phyloP scores from a whole-genome alignment of 2,888 invertebrate species.

The Andrena camellia region DNA sequence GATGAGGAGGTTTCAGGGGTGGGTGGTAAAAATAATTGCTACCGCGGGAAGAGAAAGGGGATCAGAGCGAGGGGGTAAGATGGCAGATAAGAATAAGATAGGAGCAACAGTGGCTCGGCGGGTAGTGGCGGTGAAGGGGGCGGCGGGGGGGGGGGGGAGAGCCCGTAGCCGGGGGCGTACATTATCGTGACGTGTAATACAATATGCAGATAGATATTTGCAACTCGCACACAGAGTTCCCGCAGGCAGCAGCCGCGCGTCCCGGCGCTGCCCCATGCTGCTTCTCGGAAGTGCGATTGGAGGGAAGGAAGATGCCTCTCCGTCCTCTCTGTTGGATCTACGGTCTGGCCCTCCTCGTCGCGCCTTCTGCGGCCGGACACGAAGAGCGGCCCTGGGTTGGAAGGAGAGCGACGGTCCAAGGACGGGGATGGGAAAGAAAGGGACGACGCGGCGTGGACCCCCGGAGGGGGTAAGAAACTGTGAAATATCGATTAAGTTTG shows the following conservation, averaged over 20 bases:
- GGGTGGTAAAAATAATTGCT: slow-evolving; percentile 2
- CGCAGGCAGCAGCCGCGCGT: slow-evolving; percentile 64
- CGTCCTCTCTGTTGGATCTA: slow-evolving; percentile 52
- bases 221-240: slow-evolving; percentile 75
- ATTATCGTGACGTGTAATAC: slow-evolving; percentile 82
- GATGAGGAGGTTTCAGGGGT: background rate
- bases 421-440: slow-evolving; percentile 43
- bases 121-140: background rate
- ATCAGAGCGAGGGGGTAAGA: background rate
- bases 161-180: slow-evolving; percentile 66
- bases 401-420: slow-evolving; percentile 56
- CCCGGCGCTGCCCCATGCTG: slow-evolving; percentile 70
- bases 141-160: background rate
- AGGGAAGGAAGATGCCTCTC: slow-evolving; percentile 80
- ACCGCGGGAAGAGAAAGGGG: background rate
- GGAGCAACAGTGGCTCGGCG: background rate
- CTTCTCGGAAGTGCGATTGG: slow-evolving; percentile 79
- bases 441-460: slow-evolving; percentile 54
- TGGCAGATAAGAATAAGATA: slow-evolving; percentile 10
- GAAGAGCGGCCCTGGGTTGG: slow-evolving; percentile 63
- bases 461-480: slow-evolving; percentile 85
- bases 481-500: slow-evolving; percentile 86
- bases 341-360: slow-evolving; percentile 50
- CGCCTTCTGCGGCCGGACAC: slow-evolving; percentile 81
- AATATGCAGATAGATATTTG: slow-evolving; percentile 83